Evolutionary conservation across 2,888 invertebrate genomes (phyloP), one percentile per base, ranked within the genome.

Genomic region (Conchocele bisecta): DNA sequence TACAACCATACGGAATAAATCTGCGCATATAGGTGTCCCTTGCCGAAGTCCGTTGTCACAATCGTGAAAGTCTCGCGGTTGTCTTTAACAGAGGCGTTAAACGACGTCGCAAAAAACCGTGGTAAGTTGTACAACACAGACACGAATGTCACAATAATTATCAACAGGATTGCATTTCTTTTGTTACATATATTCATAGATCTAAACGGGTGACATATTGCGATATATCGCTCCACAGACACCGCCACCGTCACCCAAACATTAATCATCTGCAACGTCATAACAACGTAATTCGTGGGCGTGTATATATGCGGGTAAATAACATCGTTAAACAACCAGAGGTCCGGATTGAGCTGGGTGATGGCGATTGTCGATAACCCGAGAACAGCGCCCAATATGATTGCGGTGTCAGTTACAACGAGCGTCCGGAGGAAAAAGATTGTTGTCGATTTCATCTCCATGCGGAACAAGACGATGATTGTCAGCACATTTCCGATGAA

Each of bases 221-320:
- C 83, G 22, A 88, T 86, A 70, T 87, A 90, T 2, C 89, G 81
- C 67, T 90, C 89, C 28, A 88, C 83, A 1, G 88, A 85, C 20
- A 89, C 89, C 1, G 87, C 83, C 31, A 89, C 85, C 0, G 89
- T 89, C 15, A 88, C 79, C 87, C 88, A 89, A 2, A 89, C 87
- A 54, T 88, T 89, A 53, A 83, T 79, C 60, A 87, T 83, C 66
- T 89, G 89, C 22, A 87, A 76, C 1, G 86, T 82, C 86, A 88
- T 89, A 4, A 87, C 85, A 28, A 86, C 70, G 60, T 82, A 88
- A 48, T 85, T 85, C 26, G 83, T 79, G 7, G 86, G 85, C 2
- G 83, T 84, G 72, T 85, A 83, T n/a, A 88, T 77, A n/a, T 82
- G 60, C 0, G 88, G 87, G 68, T 88, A 89, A 20, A 87, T 75